Evolutionary conservation across 2,888 invertebrate species (phyloP).

Genomic region (Catonia carolina): DNA sequence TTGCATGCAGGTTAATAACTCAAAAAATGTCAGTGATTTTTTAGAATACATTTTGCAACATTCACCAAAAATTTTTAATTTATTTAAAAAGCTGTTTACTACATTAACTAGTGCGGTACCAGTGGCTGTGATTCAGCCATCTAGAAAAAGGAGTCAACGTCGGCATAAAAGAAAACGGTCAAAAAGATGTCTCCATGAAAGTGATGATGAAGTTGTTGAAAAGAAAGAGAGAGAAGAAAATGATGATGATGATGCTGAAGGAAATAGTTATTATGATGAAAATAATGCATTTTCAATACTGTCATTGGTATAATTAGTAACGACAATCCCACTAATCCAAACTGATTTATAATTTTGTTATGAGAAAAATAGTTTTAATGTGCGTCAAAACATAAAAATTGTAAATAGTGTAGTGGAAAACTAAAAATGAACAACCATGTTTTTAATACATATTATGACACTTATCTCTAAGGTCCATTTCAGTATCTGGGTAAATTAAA

Average conservation of each 20-base stretch:
- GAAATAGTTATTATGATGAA: constrained; percentile 1
- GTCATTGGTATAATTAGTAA: background rate
- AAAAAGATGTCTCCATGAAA: no score
- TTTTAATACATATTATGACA: no score
- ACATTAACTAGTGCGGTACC: background rate
- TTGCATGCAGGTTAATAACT: constrained; percentile 53
- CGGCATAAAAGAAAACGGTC: background rate
- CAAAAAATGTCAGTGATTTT: constrained; percentile 49
- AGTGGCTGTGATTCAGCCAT: background rate
- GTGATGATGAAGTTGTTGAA: no score
- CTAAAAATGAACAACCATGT: no score
- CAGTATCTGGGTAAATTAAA: no score
- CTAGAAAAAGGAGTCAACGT: background rate
- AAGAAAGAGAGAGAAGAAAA: no score
- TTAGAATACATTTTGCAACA: constrained; percentile 42
- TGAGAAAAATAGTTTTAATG: no score
- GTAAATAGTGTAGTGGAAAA: no score
- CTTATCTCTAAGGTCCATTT: no score
- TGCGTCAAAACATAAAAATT: no score
- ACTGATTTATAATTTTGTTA: no score
- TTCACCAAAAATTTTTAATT: constrained; percentile 34
- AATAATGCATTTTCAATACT: background rate
- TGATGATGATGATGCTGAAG: background rate
- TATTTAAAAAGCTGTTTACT: background rate
- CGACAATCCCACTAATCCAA: no score